A percentile compares a stretch with the other conserved stretches of the same genome.
phyloP scores from a whole-genome alignment of 2,797 vertebrate genomes.

The Telmatherina bonti region DNA sequence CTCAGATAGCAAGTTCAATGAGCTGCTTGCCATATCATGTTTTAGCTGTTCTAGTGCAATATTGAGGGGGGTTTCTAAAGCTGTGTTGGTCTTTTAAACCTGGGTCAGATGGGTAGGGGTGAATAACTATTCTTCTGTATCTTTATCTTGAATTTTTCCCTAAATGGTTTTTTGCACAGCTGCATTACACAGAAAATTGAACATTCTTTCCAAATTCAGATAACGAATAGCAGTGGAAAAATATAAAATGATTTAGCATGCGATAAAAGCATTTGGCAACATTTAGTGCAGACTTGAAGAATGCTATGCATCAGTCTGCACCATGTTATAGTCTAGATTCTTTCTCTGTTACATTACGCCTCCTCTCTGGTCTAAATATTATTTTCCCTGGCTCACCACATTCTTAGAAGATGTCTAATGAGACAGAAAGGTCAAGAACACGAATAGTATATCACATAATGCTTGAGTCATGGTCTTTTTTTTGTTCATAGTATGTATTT shows the following conservation, averaged over 20 bases:
- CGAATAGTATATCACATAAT: slow-evolving; percentile 1
- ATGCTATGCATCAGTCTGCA: background rate
- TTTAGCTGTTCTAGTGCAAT: background rate
- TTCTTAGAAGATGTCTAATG: slow-evolving; percentile 41
- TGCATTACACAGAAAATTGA: background rate
- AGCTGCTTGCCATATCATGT: background rate
- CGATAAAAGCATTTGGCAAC: background rate
- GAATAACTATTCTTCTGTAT: background rate
- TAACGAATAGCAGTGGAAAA: background rate
- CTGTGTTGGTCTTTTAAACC: background rate
- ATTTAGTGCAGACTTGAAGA: background rate
- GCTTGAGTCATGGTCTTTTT: background rate
- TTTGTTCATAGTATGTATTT: background rate
- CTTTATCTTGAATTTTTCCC: background rate
- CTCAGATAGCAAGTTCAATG: background rate
- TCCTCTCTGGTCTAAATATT: slow-evolving; percentile 11
- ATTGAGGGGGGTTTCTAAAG: background rate
- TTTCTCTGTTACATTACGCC: slow-evolving; percentile 20
- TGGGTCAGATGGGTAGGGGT: background rate
- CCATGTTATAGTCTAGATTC: slow-evolving; percentile 2
- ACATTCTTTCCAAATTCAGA: background rate
- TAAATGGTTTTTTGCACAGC: background rate
- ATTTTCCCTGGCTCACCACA: slow-evolving; percentile 27
- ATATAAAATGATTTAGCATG: background rate
- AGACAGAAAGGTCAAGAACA: slow-evolving; percentile 12